A percentile compares a stretch with the other conserved stretches of the same genome.
phyloP scores from a whole-genome alignment of 2,888 invertebrate genomes.

The Eupithecia tripunctaria region DNA sequence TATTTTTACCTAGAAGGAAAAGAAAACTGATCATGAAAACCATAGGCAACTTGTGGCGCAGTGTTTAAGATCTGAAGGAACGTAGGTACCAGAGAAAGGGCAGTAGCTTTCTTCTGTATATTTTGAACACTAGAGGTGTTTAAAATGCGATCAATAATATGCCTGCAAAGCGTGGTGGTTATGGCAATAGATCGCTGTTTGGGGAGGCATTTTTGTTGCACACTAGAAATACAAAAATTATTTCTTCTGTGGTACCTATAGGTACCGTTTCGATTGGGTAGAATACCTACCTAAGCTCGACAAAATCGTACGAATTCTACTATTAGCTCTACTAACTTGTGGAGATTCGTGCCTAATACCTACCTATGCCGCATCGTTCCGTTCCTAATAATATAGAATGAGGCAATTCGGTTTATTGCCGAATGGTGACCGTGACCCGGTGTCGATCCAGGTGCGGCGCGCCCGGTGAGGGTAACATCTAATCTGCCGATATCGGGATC shows the following conservation, averaged over 20 bases:
- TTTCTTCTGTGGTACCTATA: too few species aligned
- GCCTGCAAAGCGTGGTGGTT: too few species aligned
- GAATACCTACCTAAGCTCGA: background rate
- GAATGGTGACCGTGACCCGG: background rate
- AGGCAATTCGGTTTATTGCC: background rate
- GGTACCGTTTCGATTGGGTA: too few species aligned
- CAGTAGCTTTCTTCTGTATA: too few species aligned
- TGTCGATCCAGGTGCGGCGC: background rate
- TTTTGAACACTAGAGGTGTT: too few species aligned
- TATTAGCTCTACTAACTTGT: background rate
- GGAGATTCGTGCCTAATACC: background rate
- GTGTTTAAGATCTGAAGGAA: background rate
- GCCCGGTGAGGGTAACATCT: background rate
- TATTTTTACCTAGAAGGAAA: constrained; percentile 40
- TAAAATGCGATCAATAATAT: too few species aligned
- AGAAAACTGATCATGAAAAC: constrained; percentile 3
- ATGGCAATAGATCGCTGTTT: too few species aligned
- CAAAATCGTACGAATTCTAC: background rate
- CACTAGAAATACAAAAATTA: too few species aligned
- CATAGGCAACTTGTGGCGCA: background rate
- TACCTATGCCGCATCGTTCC: background rate
- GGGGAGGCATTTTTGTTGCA: too few species aligned
- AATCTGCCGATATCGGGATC: background rate
- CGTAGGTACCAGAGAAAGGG: too few species aligned
- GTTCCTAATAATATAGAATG: background rate